phyloP scores from a whole-genome alignment of 2,888 invertebrate species.

The Mesorhabditis spiculigera region DNA sequence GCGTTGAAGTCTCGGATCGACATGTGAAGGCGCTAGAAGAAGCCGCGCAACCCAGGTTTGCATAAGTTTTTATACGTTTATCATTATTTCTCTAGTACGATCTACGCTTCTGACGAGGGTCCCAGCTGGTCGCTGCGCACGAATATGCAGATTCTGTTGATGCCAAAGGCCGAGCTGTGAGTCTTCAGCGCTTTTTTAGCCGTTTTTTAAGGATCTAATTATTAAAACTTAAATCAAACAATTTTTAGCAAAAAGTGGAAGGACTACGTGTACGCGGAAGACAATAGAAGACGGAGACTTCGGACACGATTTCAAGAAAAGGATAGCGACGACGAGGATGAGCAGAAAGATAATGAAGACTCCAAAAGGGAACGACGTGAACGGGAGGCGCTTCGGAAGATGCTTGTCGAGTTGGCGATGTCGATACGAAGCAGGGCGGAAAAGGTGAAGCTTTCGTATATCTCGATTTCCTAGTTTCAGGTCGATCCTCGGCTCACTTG shows the following conservation, averaged over 20 bases:
- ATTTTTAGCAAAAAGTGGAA: background rate
- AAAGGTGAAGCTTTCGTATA: background rate
- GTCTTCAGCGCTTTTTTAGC: background rate
- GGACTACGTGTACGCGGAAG: background rate
- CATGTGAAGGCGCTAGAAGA: constrained; percentile 33
- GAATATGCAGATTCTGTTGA: constrained; percentile 36
- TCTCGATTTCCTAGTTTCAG: background rate
- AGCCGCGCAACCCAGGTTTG: constrained; percentile 31
- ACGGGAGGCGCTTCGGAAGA: background rate
- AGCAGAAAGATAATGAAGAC: background rate
- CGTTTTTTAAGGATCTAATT: background rate
- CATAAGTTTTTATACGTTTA: too few relatives aligned
- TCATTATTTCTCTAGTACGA: constrained; percentile 26
- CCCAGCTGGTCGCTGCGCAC: constrained; percentile 44
- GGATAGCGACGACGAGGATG: background rate
- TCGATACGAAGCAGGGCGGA: background rate
- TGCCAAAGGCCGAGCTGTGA: constrained; percentile 33
- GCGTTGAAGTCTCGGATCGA: constrained; percentile 25
- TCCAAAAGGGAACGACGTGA: background rate
- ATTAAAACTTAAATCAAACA: background rate
- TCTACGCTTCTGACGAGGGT: constrained; percentile 45
- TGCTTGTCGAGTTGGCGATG: constrained; percentile 1
- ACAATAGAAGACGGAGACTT: background rate
- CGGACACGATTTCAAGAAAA: too few relatives aligned
- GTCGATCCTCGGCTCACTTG: background rate